A percentile compares a stretch with the other conserved stretches of the same genome.
Conservation (phyloP, 2,888 invertebrate genomes). For the Amaurobius ferox region DNA sequence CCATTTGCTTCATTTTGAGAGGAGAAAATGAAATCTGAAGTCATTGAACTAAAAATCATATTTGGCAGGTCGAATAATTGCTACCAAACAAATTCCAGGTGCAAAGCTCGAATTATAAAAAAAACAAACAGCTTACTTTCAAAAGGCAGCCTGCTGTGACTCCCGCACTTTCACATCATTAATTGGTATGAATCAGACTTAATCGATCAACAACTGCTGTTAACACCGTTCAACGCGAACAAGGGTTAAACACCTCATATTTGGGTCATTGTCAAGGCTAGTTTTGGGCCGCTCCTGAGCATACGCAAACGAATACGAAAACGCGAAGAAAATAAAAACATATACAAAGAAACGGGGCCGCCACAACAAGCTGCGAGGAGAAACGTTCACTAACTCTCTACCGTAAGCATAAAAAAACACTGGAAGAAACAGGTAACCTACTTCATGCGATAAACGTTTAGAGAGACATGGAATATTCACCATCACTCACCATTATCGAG, state of each 20-base stretch:
- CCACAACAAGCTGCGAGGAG: not conserved
- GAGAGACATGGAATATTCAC: not conserved
- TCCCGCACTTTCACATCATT: not conserved
- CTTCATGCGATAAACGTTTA: not conserved
- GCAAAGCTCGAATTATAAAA: no score
- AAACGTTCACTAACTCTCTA: constrained; percentile 10
- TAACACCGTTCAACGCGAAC: not conserved
- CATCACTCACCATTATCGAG: no score
- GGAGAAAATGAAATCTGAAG: no score
- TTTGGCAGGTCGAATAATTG: no score
- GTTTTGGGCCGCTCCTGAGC: not conserved
- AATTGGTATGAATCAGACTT: not conserved
- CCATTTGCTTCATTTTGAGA: no score
- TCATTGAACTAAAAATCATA: no score
- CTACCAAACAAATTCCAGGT: no score
- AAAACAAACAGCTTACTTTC: no score
- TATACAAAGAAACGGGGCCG: not conserved
- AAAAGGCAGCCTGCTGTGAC: not conserved
- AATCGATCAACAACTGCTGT: not conserved
- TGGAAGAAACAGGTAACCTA: constrained; percentile 51
- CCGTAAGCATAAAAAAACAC: constrained; percentile 26
- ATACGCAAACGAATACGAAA: not conserved
- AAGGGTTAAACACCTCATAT: not conserved
- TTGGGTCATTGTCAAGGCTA: constrained; percentile 6
- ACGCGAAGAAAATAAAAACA: not conserved